Conservation (phyloP, 2,797 vertebrate species). For the Mallotus villosus region DNA sequence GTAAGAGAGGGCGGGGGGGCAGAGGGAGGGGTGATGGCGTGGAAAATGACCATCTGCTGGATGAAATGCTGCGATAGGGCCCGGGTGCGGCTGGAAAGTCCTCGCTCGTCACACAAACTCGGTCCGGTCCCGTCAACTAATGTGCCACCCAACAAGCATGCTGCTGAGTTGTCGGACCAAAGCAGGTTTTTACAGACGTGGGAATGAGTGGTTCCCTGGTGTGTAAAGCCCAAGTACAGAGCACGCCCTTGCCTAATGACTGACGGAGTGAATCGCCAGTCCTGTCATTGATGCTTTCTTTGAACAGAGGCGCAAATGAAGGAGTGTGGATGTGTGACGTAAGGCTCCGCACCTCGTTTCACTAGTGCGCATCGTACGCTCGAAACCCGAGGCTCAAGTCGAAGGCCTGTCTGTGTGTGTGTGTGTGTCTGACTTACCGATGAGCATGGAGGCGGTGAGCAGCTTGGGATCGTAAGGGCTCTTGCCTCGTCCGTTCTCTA, state of each 20-base stretch:
- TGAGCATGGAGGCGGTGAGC: constrained; percentile 90
- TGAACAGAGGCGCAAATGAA: constrained; percentile 45
- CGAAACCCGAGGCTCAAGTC: background rate
- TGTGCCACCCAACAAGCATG: background rate
- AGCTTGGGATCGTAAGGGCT: constrained; percentile 97
- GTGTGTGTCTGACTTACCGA: constrained; percentile 76
- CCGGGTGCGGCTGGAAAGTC: background rate
- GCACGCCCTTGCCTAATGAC: constrained; percentile 50
- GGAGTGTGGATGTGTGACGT: constrained; percentile 37
- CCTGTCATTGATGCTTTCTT: constrained; percentile 52
- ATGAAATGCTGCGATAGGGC: constrained; percentile 50
- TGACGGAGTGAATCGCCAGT: constrained; percentile 28
- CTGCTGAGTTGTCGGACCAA: background rate
- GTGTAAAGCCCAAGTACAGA: constrained; percentile 53
- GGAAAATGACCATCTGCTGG: constrained; percentile 71
- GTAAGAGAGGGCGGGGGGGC: constrained; percentile 40
- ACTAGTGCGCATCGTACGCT: background rate
- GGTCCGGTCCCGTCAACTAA: background rate
- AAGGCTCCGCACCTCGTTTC: constrained; percentile 38
- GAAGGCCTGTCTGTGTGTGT: background rate
- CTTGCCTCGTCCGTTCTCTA: constrained; percentile 96
- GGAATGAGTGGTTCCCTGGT: constrained; percentile 55
- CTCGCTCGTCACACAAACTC: no score
- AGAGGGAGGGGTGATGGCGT: constrained; percentile 61
- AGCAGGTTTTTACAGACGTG: constrained; percentile 45